These are phyloP conservation scores for Heliothis virescens DNA, from an alignment of 1,140 invertebrate species.

Conservation along the genomic window DNA sequence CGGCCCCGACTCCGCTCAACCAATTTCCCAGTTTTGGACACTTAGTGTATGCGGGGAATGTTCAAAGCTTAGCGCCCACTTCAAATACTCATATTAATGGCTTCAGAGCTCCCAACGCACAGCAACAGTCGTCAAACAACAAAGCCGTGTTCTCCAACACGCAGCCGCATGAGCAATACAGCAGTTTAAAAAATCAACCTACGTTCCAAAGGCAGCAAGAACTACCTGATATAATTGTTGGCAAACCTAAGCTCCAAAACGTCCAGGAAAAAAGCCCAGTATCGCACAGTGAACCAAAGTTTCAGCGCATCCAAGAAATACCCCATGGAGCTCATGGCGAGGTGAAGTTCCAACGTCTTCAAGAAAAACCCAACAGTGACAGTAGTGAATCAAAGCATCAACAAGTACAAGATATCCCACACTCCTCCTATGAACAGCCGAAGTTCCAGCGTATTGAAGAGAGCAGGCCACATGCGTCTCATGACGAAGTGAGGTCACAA, in stretches of 20 bases:
- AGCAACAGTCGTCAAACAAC: conserved; percentile 67
- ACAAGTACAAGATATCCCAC: not conserved
- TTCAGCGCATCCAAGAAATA: conserved; percentile 42
- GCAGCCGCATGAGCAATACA: conserved; percentile 52
- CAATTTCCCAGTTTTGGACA: conserved; percentile 53
- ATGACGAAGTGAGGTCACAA: conserved; percentile 18
- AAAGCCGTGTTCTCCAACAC: conserved; percentile 61
- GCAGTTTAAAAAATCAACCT: conserved; percentile 57
- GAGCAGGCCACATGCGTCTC: not conserved
- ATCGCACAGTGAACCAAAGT: conserved; percentile 33
- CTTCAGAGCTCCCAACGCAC: conserved; percentile 52
- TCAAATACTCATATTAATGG: conserved; percentile 48
- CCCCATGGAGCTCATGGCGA: not conserved
- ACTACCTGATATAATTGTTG: conserved; percentile 45
- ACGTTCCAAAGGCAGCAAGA: conserved; percentile 66
- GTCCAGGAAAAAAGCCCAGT: not conserved
- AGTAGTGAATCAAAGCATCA: conserved; percentile 20
- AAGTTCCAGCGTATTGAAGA: conserved; percentile 42
- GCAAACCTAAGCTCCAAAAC: conserved; percentile 22
- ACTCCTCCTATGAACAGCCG: not conserved
- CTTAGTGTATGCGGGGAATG: conserved; percentile 58
- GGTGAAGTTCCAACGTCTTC: conserved; percentile 32
- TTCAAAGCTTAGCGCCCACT: conserved; percentile 59
- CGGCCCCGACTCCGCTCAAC: conserved; percentile 57
- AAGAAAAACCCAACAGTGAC: conserved; percentile 1